Evolutionary conservation across 1,140 invertebrate species (phyloP).

Genomic region (Sycobia sp.): DNA sequence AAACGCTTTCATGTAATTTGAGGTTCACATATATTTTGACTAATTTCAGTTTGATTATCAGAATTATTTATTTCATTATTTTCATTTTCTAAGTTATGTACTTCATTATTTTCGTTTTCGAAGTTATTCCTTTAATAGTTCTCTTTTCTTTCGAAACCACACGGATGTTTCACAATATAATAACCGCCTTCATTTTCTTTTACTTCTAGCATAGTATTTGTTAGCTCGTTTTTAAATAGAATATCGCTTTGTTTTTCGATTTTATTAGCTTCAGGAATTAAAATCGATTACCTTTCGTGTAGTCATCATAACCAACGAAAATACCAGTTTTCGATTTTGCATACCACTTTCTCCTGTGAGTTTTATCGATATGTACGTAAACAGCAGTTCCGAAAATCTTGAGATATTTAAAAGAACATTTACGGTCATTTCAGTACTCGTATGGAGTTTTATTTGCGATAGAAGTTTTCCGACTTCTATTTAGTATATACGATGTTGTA

Average conservation of each 20-base stretch:
- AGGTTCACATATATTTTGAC: background rate
- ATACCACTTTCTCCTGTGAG: conserved; percentile 37
- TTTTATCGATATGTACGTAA: conserved; percentile 32
- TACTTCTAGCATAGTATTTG: background rate
- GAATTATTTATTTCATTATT: background rate
- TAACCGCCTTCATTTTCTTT: background rate
- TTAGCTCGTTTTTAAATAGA: conserved; percentile 20
- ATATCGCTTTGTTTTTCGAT: conserved; percentile 31
- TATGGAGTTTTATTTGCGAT: conserved; percentile 39
- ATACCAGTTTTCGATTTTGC: conserved; percentile 34
- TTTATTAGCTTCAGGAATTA: conserved; percentile 6
- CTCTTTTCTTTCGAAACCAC: no score
- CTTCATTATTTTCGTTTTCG: background rate
- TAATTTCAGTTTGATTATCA: background rate
- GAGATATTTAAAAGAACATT: conserved; percentile 38
- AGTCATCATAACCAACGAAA: conserved; percentile 39
- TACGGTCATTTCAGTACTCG: conserved; percentile 41
- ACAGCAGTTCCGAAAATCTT: conserved; percentile 40
- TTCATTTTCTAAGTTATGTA: background rate
- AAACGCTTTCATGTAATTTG: background rate
- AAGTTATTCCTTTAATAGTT: background rate
- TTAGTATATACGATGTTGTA: conserved; percentile 30
- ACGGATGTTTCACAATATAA: no score
- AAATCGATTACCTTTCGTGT: conserved; percentile 9
- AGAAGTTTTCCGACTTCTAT: conserved; percentile 20